Base-by-base conservation (phyloP, 2,888 invertebrate species). In the Anodontia alba region DNA sequence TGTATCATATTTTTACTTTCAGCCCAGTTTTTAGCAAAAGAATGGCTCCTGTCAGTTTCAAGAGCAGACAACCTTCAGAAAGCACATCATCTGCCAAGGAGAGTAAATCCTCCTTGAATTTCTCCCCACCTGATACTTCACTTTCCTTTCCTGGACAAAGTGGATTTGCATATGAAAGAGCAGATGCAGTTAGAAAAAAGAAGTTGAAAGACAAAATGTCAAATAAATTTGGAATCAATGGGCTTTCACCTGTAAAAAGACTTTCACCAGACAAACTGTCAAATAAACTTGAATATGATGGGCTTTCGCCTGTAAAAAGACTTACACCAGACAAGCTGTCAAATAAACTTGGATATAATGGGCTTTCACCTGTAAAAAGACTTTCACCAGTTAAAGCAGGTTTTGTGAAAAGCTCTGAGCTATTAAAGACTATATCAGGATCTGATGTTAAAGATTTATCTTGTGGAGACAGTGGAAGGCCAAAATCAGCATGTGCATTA, bases 371-470 rank as follows among this genome's bases (percentile, higher is more conserved):
- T 33, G 62, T 62, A 1, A 62, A 62, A 23, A 62, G 62, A 17
- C 23, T 62, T 29, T 62, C 62, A 33, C 62, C 62, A 33, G 17
- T 23, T 42, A 51, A 33, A 12, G 62, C 70, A 20, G 82, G 76
- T 8, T 82, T 82, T 78, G 74, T 82, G 7, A 82, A 76, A 79
- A 82, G 82, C 38, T 82, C 82, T n/a, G 38, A 76, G n/a, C 69
- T 82, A 46, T 51, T 81, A 46, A 31, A 51, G 1, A 5, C 23
- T 33, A 1, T 1, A 17, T 62, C 33, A 62, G 33, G 33, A 31
- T 33, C 17, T 3, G 23, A 23, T 2, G 26, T 54, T 8, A 7
- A 17, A 51, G 20, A 20, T 5, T 10, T 29, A 8, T 29, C 57
- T 29, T 20, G 12, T 33, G 29, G n/a, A 33, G 33, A 33, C 17